A percentile compares a stretch with the other conserved stretches of the same genome.
phyloP scores from a whole-genome alignment of 2,797 vertebrate species.

The Sphenopsis melanotis region DNA sequence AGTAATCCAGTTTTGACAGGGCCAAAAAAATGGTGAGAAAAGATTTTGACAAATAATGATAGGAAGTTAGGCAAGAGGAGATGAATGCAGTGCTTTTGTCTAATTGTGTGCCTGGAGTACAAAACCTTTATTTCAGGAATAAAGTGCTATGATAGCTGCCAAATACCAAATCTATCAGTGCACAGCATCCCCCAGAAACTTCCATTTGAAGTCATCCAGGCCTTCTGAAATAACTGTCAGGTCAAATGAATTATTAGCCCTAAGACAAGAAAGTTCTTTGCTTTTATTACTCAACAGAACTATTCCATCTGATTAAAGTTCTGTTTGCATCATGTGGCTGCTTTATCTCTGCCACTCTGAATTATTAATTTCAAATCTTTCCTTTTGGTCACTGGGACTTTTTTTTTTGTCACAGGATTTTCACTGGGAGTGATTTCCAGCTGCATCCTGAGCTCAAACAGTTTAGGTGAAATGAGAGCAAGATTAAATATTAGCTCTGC shows the following conservation, averaged over 20 bases:
- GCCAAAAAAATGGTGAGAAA: neutral
- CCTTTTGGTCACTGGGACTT: neutral
- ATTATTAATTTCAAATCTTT: neutral
- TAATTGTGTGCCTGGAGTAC: conserved; percentile 25
- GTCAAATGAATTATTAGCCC: conserved; percentile 18
- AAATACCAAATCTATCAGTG: neutral
- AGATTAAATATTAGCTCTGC: neutral
- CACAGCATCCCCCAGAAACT: conserved; percentile 24
- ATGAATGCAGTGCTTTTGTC: conserved; percentile 14
- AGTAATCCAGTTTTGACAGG: neutral
- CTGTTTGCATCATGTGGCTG: neutral
- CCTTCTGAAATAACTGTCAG: neutral
- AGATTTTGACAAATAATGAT: conserved; percentile 27
- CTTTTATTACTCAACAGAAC: neutral
- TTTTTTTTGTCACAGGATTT: neutral
- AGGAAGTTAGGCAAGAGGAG: neutral
- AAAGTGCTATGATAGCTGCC: neutral
- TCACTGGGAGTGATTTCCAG: neutral
- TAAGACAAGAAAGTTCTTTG: neutral
- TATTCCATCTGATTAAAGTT: neutral
- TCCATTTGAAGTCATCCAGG: neutral
- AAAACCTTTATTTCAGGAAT: neutral
- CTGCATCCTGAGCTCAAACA: neutral
- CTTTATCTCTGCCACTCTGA: neutral
- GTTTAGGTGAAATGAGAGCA: neutral